These are phyloP conservation scores for Chymomyza caudatula DNA, from an alignment of 2,888 invertebrate species.

Conservation along the genomic window DNA sequence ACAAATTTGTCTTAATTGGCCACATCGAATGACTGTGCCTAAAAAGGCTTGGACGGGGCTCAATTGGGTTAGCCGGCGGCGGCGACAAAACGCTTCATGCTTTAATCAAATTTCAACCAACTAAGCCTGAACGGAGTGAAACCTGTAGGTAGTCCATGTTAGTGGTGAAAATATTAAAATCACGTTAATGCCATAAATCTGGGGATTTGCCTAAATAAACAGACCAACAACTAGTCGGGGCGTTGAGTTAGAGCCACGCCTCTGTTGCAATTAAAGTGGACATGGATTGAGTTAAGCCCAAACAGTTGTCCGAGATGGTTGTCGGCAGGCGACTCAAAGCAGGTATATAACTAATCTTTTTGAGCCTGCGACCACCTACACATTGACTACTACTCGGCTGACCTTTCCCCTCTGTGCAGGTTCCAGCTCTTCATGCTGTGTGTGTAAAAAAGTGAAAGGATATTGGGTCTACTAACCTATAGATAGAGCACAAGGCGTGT, in stretches of 20 bases:
- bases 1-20: conserved; percentile 61
- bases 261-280: not conserved
- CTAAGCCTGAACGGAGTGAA: not conserved
- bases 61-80: conserved; percentile 35
- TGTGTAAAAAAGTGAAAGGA: conserved; percentile 49
- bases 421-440: conserved; percentile 9
- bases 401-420: not conserved
- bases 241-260: conserved; percentile 32
- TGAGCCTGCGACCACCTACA: not conserved
- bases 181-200: conserved; percentile 52
- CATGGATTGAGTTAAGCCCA: conserved; percentile 29
- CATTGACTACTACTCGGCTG: not conserved
- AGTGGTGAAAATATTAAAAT: conserved; percentile 36
- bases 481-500: not conserved
- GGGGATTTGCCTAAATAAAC: conserved; percentile 50
- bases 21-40: conserved; percentile 44
- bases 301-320: conserved; percentile 43
- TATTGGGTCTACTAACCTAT: conserved; percentile 16
- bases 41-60: conserved; percentile 25
- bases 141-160: not conserved
- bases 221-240: conserved; percentile 22
- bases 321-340: not conserved
- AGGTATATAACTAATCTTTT: not conserved
- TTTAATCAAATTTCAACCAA: conserved; percentile 41
- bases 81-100: conserved; percentile 40